Conservation (phyloP, 2,888 invertebrate species). For the Hermaeophaga mercurialis region DNA sequence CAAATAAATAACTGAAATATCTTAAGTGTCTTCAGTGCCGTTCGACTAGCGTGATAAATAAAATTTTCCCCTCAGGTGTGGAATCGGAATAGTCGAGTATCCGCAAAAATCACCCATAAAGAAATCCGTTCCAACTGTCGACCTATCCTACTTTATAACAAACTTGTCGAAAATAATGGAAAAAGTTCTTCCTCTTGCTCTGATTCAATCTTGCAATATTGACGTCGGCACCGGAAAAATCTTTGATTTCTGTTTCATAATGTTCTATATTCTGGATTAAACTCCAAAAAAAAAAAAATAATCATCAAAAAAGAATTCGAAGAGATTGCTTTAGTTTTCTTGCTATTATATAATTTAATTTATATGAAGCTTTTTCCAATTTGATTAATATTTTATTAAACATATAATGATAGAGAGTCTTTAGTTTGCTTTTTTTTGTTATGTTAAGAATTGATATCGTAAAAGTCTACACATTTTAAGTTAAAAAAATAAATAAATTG, state of each 20-base stretch:
- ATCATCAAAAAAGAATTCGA: too few relatives aligned
- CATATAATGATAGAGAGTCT: too few relatives aligned
- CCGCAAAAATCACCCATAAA: conserved; percentile 16
- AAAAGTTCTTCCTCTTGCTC: conserved; percentile 10
- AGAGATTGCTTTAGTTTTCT: too few relatives aligned
- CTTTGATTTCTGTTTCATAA: background rate
- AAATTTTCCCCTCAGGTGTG: conserved; percentile 24
- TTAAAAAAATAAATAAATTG: too few relatives aligned
- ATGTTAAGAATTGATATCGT: too few relatives aligned
- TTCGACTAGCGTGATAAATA: conserved; percentile 19
- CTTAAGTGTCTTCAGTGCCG: too few relatives aligned
- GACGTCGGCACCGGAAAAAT: background rate
- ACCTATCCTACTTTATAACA: conserved; percentile 17
- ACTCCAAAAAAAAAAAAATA: too few relatives aligned
- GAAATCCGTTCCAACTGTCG: conserved; percentile 23
- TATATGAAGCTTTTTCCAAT: too few relatives aligned
- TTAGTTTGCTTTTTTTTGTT: too few relatives aligned
- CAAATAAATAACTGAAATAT: conserved; percentile 26
- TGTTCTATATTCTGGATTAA: background rate
- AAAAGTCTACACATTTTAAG: too few relatives aligned
- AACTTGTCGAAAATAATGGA: conserved; percentile 22
- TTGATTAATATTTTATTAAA: too few relatives aligned
- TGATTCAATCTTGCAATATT: conserved; percentile 18
- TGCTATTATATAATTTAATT: too few relatives aligned
- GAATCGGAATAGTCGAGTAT: conserved; percentile 24